These are phyloP conservation scores for Mythimna pallens DNA, from an alignment of 2,888 invertebrate genomes.

Conservation along the genomic window DNA sequence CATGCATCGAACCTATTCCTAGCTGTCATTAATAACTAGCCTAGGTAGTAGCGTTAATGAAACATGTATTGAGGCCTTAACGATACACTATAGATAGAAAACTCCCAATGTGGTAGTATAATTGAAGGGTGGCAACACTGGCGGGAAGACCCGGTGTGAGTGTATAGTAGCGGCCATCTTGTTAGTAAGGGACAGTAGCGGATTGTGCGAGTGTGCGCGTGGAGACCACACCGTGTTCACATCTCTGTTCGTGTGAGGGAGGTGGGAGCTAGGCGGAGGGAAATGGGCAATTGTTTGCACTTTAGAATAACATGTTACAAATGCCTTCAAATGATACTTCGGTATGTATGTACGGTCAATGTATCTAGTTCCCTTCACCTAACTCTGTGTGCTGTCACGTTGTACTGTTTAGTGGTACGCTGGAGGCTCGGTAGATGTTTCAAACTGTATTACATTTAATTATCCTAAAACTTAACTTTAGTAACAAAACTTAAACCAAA, in stretches of 20 bases:
- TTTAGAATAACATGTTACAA: conserved; percentile 9
- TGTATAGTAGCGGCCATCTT: conserved; percentile 82
- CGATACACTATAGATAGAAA: conserved; percentile 75
- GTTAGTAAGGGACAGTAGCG: conserved; percentile 88
- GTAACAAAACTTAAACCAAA: not conserved
- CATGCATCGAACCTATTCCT: conserved; percentile 86
- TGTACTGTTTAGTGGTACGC: conserved; percentile 52
- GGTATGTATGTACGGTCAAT: conserved; percentile 24
- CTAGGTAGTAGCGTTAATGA: conserved; percentile 86
- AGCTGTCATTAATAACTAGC: conserved; percentile 84
- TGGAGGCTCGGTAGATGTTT: conserved; percentile 54
- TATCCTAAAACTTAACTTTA: not conserved
- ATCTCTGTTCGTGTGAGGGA: conserved; percentile 68
- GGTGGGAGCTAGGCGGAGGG: conserved; percentile 70
- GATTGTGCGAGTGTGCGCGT: conserved; percentile 88
- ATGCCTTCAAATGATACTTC: conserved; percentile 17
- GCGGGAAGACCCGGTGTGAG: conserved; percentile 59
- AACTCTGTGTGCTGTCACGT: conserved; percentile 62
- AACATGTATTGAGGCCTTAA: conserved; percentile 81
- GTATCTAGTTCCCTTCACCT: conserved; percentile 70
- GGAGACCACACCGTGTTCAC: conserved; percentile 88
- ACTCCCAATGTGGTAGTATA: conserved; percentile 49
- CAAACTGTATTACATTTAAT: not conserved
- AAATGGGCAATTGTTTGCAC: conserved; percentile 29
- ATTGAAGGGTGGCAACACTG: conserved; percentile 58